phyloP scores from a whole-genome alignment of 2,797 vertebrate species.

The Gobionotothen gibberifrons region DNA sequence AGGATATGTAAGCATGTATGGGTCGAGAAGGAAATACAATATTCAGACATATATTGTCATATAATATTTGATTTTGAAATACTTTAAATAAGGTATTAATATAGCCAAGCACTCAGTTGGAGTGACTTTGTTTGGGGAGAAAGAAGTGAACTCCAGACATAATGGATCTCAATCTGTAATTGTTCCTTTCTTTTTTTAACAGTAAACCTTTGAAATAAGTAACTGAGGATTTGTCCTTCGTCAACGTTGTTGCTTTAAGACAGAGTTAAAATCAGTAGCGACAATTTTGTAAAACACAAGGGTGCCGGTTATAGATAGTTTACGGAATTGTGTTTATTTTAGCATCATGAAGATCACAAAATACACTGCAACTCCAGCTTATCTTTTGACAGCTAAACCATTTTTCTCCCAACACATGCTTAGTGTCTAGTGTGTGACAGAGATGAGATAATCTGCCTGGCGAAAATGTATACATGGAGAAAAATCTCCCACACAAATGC shows the following conservation, averaged over 20 bases:
- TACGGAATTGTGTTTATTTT: conserved; percentile 49
- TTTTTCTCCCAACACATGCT: conserved; percentile 45
- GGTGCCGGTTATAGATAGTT: background rate
- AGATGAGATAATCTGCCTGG: conserved; percentile 43
- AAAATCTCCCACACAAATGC: conserved; percentile 24
- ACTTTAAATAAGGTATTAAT: background rate
- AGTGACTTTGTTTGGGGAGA: background rate
- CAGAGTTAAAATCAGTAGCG: background rate
- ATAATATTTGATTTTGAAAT: background rate
- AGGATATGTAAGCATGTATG: background rate
- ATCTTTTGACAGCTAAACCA: conserved; percentile 54
- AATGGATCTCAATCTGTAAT: background rate
- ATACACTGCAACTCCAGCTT: conserved; percentile 32
- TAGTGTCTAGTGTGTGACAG: conserved; percentile 36
- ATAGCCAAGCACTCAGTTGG: background rate
- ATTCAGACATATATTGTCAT: background rate
- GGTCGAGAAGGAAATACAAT: background rate
- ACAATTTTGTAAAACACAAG: background rate
- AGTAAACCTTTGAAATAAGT: background rate
- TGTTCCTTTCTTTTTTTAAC: background rate
- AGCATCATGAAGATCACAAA: conserved; percentile 33
- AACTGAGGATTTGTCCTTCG: background rate
- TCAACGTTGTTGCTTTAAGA: background rate
- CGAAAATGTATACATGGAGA: conserved; percentile 42
- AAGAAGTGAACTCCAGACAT: background rate